phyloP scores from a whole-genome alignment of 37 sponge, comb jelly and placozoan species.

The Halichondria panicea region DNA sequence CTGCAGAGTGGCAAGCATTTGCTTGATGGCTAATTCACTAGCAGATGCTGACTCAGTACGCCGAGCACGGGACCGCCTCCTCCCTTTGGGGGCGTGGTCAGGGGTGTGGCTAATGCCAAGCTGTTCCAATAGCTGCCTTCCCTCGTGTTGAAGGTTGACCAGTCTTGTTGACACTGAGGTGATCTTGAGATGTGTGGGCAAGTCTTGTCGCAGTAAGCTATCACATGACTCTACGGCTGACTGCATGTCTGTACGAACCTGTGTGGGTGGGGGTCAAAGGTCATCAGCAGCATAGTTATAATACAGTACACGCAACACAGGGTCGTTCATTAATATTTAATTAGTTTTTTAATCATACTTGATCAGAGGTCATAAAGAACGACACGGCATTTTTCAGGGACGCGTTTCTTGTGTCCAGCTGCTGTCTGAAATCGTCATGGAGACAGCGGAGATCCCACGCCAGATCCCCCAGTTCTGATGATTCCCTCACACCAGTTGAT shows the following conservation, averaged over 20 bases:
- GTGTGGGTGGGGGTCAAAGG: neutral
- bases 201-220: neutral
- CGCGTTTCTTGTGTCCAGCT: neutral
- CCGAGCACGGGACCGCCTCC: neutral
- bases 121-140: neutral
- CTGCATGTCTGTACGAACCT: constrained; percentile 33
- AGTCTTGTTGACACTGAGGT: constrained; percentile 28
- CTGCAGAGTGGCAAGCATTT: neutral
- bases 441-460: constrained; percentile 11
- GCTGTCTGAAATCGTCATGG: constrained; percentile 16
- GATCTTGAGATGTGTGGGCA: constrained; percentile 15
- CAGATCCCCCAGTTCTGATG: constrained; percentile 7
- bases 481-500: neutral
- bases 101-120: neutral
- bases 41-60: constrained; percentile 20
- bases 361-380: too few species aligned
- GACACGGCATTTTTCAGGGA: too few species aligned
- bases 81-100: neutral
- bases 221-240: constrained; percentile 17
- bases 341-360: too few species aligned
- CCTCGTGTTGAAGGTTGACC: constrained; percentile 21
- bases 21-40: constrained; percentile 19
- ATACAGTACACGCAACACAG: too few species aligned
- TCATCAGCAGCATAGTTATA: too few species aligned
- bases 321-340: too few species aligned